These are phyloP conservation scores for Loxodonta africana DNA, from an alignment of 2,113 vertebrate species.

Conservation along the genomic window DNA sequence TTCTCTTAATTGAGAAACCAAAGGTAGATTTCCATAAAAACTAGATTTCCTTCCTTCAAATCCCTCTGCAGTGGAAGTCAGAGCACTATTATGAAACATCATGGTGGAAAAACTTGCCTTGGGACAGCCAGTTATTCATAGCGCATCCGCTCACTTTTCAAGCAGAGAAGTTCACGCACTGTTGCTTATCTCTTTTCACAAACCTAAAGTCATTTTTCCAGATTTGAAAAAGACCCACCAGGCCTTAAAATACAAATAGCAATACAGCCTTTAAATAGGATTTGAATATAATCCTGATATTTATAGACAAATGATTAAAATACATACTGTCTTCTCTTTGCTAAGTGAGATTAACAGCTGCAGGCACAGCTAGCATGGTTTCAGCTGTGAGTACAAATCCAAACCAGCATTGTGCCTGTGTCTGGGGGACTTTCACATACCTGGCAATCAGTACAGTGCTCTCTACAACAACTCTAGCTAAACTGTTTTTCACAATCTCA, in stretches of 20 bases:
- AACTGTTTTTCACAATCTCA: background rate
- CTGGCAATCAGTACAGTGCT: background rate
- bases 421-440: background rate
- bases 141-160: background rate
- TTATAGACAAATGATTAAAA: conserved; percentile 60
- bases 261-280: conserved; percentile 54
- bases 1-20: background rate
- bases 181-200: conserved; percentile 67
- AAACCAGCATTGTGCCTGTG: background rate
- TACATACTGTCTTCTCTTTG: background rate
- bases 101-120: background rate
- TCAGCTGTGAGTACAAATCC: background rate
- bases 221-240: conserved; percentile 17
- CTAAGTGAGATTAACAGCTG: conserved; percentile 43
- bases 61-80: background rate
- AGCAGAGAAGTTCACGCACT: conserved; percentile 21
- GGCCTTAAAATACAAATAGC: conserved; percentile 40
- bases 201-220: conserved; percentile 58
- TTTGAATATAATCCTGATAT: conserved; percentile 66
- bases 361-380: background rate
- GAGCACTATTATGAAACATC: background rate
- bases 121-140: background rate
- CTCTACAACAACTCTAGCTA: background rate
- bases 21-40: background rate
- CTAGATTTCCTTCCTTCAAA: background rate